Percentiles rank a stretch among this genome's conserved stretches.
Conservation (phyloP, 2,888 invertebrate species). For the Erebia epiphron region DNA sequence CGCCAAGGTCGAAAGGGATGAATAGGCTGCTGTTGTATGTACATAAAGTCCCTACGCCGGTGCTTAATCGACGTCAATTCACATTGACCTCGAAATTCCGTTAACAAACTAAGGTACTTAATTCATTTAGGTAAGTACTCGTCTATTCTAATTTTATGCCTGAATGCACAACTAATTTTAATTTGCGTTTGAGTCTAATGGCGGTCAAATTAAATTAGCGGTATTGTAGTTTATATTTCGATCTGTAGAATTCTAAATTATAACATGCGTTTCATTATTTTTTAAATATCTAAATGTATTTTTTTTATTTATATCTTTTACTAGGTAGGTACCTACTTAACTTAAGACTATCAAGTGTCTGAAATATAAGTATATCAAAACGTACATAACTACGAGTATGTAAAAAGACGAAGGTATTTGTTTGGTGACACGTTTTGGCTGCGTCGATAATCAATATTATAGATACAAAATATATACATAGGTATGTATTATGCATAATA, state of each 20-base stretch:
- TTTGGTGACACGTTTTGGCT: too few relatives aligned
- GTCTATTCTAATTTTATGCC: conserved; percentile 38
- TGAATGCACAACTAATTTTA: conserved; percentile 33
- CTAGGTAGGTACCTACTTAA: too few relatives aligned
- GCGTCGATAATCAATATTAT: too few relatives aligned
- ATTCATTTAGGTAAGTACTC: conserved; percentile 32
- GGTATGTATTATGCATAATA: too few relatives aligned
- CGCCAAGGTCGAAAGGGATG: conserved; percentile 55
- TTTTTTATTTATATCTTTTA: neutral
- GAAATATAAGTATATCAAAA: too few relatives aligned
- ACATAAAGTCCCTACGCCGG: conserved; percentile 46
- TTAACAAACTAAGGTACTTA: conserved; percentile 35
- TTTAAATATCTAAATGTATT: neutral
- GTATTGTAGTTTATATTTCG: conserved; percentile 11
- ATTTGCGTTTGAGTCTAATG: conserved; percentile 26
- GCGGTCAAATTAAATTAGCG: conserved; percentile 23
- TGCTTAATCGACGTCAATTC: conserved; percentile 47
- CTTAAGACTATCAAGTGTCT: too few relatives aligned
- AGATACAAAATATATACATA: too few relatives aligned
- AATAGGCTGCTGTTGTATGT: conserved; percentile 39
- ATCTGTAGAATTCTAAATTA: conserved; percentile 3
- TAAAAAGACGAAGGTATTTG: too few relatives aligned
- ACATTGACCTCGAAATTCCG: conserved; percentile 46
- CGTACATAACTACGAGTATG: too few relatives aligned
- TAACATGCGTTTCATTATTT: conserved; percentile 1